Base-by-base conservation (phyloP, 2,113 vertebrate species). In the Herpetotheres cachinnans region DNA sequence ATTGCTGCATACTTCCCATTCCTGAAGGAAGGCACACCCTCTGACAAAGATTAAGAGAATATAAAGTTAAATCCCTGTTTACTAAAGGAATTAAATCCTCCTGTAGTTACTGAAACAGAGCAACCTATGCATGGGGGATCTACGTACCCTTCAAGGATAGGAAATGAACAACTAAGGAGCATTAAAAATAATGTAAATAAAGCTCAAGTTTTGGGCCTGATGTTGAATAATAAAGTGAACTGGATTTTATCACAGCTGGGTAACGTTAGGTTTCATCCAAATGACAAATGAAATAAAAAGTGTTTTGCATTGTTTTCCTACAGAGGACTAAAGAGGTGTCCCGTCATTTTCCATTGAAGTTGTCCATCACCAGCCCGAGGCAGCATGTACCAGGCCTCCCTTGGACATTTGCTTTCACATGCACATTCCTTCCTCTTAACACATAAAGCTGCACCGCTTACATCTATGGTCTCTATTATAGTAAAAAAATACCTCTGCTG, bases 1-100 rank as follows among this genome's bases (percentile, higher is more conserved):
- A 95, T 94, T 93, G 87, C 91, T 73, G 82, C 95, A 97, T 95
- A 88, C 42, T 95, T 94, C 84, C 86, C 96, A 94, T 97, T 96
- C 91, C 94, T 95, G 71, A 47, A 94, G 71, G 29, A 94, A 95
- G 97, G 95, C 94, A 96, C 93, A 36, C 95, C 95, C 96, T 96
- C 52, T 62, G 82, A 95, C 94, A 96, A 90, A 88, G 91, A 94
- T 91, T 73, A 93, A 90, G 82, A 36, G 87, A 95, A 89, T 71
- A 94, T 63, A 67, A 96, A 97, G 91, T 80, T 61, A 95, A 96
- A 91, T 29, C 67, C 34, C 63, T 80, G 79, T 70, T 95, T 95
- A 90, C 82, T 71, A 63, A 91, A 88, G 69, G 87, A 96, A 95
- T 97, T 94, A 95, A 91, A 88, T 56, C 47, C 82, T 91, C 62